Evolutionary conservation across 1,140 invertebrate species (phyloP), one percentile per base, ranked within the genome.

Genomic region (Nylanderia fulva): DNA sequence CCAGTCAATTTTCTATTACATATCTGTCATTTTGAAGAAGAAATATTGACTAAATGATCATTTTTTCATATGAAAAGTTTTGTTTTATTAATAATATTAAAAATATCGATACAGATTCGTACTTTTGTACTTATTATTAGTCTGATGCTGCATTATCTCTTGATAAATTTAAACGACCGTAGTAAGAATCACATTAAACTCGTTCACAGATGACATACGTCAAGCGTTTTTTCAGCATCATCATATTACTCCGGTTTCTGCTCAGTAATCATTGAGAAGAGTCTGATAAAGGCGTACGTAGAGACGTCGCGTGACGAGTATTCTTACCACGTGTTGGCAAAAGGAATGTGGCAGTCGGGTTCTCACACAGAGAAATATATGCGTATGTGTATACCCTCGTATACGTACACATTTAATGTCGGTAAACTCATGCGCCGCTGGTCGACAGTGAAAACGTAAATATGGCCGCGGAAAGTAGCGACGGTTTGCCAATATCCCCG

Each of bases 401-500:
- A 66, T 48, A 66, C 11, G 15, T 52, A 45, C 4, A 56, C 8
- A 8, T 7, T 2, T 11, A 21, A n/a, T 56, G 77, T 68, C 13
- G 52, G 64, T 29, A 56, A 60, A 80, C 21, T 56, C 69, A 77
- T 72, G 84, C 71, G 84, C 84, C 61, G 83, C 63, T 71, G 27
- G 79, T 66, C 42, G 60, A 42, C 82, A 90, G 89, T 91, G 87
- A 64, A 83, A 86, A 87, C 75, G 87, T 91, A 91, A 95, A 95
- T 88, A 96, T 96, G 95, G 95, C 95, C 87, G 93, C 93, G 85
- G 95, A 95, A 66, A 93, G 93, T 91, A 95, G 92, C 92, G 94
- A 94, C 91, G 94, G 92, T 94, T 94, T 95, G 92, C 95, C 95
- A 92, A 94, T 95, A 92, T 95, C 95, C 84, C 95, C 95, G 42